These are phyloP conservation scores for Caerostris extrusa DNA, from an alignment of 1,140 invertebrate species.

Conservation along the genomic window DNA sequence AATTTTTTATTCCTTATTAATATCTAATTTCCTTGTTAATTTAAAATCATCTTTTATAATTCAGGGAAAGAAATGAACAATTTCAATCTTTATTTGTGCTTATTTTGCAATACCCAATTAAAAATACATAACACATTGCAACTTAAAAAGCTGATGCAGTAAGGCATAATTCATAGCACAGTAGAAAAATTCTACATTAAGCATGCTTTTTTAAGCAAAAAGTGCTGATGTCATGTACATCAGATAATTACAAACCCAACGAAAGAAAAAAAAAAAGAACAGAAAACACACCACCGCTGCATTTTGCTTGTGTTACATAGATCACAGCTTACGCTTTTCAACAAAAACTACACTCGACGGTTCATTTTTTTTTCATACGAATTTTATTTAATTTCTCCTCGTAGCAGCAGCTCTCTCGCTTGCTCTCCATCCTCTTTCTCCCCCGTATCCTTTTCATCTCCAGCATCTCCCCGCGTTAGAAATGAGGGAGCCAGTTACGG, in stretches of 20 bases:
- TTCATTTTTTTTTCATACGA: not conserved
- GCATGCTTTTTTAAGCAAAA: not conserved
- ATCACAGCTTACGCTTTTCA: constrained; percentile 19
- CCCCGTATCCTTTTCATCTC: not conserved
- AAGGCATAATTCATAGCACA: not conserved
- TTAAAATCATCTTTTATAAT: too few relatives aligned
- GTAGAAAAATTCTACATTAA: not conserved
- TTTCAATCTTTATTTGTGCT: too few relatives aligned
- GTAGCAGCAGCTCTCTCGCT: too few relatives aligned
- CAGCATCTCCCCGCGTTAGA: not conserved
- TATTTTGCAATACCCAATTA: too few relatives aligned
- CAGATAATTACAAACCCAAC: not conserved
- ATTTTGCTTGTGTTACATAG: not conserved
- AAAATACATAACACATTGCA: too few relatives aligned
- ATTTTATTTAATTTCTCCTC: constrained; percentile 43
- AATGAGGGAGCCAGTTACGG: not conserved
- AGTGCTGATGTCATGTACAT: not conserved
- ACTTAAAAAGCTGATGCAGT: not conserved
- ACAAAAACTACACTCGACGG: constrained; percentile 40
- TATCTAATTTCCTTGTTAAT: too few relatives aligned
- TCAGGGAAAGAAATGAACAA: too few relatives aligned
- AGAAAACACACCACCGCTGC: too few relatives aligned
- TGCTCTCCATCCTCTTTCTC: not conserved
- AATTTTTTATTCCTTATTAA: too few relatives aligned
- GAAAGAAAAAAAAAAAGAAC: not conserved